Evolutionary conservation across 2,888 invertebrate genomes (phyloP).

Genomic region (Electrophaes corylata): DNA sequence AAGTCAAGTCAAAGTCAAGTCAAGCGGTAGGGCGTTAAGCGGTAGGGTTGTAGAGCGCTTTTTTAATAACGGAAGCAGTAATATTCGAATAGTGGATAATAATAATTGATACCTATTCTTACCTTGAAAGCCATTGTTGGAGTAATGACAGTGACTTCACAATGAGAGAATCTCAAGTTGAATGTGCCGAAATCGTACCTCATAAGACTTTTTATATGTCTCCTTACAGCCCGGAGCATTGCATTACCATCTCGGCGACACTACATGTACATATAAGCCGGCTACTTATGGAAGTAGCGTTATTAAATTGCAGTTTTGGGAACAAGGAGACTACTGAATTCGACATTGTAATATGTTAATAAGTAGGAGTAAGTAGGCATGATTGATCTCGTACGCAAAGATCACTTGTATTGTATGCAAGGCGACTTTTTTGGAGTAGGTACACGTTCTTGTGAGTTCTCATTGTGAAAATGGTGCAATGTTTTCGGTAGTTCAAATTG

Average conservation of each 20-base stretch:
- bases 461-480: slow-evolving; percentile 38
- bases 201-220: slow-evolving; percentile 67
- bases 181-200: slow-evolving; percentile 63
- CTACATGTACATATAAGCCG: slow-evolving; percentile 51
- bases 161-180: slow-evolving; percentile 64
- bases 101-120: slow-evolving; percentile 31
- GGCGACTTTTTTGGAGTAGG: slow-evolving; percentile 61
- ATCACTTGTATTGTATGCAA: slow-evolving; percentile 66
- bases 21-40: too few relatives aligned
- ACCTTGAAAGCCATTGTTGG: slow-evolving; percentile 76
- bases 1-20: too few relatives aligned
- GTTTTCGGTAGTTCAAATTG: slow-evolving; percentile 22
- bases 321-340: slow-evolving; percentile 45
- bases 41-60: too few relatives aligned
- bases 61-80: too few relatives aligned
- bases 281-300: slow-evolving; percentile 50
- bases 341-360: slow-evolving; percentile 51
- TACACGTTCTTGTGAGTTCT: slow-evolving; percentile 53
- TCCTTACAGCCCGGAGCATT: slow-evolving; percentile 55
- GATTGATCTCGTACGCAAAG: slow-evolving; percentile 68
- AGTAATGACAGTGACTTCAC: slow-evolving; percentile 61
- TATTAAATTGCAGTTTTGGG: slow-evolving; percentile 40
- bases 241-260: slow-evolving; percentile 49
- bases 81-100: too few relatives aligned
- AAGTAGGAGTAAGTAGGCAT: slow-evolving; percentile 58